Evolutionary conservation across 1,140 invertebrate species (phyloP), one percentile per base, ranked within the genome.

Genomic region (Musca domestica): DNA sequence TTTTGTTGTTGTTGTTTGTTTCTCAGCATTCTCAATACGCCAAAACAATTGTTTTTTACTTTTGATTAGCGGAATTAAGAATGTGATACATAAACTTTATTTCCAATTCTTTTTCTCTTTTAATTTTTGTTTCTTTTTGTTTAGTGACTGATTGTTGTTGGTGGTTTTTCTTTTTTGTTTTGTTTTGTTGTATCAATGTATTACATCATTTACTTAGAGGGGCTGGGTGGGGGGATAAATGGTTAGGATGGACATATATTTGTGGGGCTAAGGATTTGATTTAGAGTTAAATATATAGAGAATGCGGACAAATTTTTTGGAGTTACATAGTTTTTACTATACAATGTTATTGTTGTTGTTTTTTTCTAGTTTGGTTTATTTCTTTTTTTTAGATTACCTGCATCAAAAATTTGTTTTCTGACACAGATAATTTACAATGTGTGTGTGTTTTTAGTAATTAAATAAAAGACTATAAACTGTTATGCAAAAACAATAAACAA

Each of bases 71-170:
- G 10, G 17, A 61, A 20, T 61, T 34, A 34, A 61, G 56, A 61
- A 61, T 61, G 56, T 61, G 56, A 61, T 61, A 34, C 34, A 34
- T 61, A 61, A 61, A 61, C 56, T 61, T 61, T 61, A 61, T 61
- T 61, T 61, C 56, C 56, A 61, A 61, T 61, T 61, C 56, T 41
- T 61, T 61, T 20, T 34, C 19, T 23, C 41, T 61, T 34, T 61
- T 61, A 34, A 15, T 34, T 61, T 58, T 5, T 34, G n/a, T n/a
- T n/a, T n/a, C n/a, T n/a, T n/a, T n/a, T 58, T 34, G 54, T 58
- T 58, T 58, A 41, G 34, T 41, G 34, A 30, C 54, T 58, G 27
- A 5, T 58, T 58, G 54, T n/a, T n/a, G n/a, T 54, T 54, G 12
- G 14, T 14, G 12, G 19, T 54, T 22, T 20, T 54, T n/a, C 19